These are phyloP conservation scores for Diarsia brunnea DNA, from an alignment of 2,888 invertebrate species.

Conservation along the genomic window DNA sequence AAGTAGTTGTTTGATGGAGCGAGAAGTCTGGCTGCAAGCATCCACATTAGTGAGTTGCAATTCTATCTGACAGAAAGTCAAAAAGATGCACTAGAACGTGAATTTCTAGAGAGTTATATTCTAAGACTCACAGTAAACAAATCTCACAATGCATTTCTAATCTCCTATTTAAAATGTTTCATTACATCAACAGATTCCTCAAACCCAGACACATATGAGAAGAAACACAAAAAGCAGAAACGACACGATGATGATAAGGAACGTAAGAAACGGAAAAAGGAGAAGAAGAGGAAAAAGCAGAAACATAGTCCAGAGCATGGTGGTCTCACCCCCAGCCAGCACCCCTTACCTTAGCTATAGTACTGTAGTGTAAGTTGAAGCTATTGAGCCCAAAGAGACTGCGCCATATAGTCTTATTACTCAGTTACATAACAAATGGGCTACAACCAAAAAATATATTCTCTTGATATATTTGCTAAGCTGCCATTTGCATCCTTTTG, in stretches of 20 bases:
- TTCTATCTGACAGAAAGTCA: background rate
- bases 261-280: conserved; percentile 98
- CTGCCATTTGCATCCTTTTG: conserved; percentile 18
- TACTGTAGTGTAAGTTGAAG: conserved; percentile 63
- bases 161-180: background rate
- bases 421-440: conserved; percentile 35
- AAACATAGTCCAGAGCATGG: conserved; percentile 97
- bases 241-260: conserved; percentile 98
- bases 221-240: conserved; percentile 98
- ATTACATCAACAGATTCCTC: conserved; percentile 87
- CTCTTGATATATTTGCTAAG: conserved; percentile 29
- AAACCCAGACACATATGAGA: conserved; percentile 96
- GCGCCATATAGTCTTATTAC: conserved; percentile 52
- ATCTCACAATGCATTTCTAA: background rate
- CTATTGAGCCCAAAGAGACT: conserved; percentile 81
- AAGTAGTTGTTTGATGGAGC: background rate
- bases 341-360: conserved; percentile 78
- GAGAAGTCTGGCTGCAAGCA: background rate
- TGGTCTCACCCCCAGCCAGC: conserved; percentile 90
- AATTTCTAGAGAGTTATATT: background rate
- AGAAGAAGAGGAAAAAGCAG: conserved; percentile 98
- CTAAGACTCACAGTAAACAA: background rate
- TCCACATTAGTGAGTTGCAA: background rate
- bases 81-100: background rate
- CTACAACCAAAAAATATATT: conserved; percentile 49